Evolutionary conservation across 2,113 vertebrate genomes (phyloP).

Genomic region (Strix aluco): DNA sequence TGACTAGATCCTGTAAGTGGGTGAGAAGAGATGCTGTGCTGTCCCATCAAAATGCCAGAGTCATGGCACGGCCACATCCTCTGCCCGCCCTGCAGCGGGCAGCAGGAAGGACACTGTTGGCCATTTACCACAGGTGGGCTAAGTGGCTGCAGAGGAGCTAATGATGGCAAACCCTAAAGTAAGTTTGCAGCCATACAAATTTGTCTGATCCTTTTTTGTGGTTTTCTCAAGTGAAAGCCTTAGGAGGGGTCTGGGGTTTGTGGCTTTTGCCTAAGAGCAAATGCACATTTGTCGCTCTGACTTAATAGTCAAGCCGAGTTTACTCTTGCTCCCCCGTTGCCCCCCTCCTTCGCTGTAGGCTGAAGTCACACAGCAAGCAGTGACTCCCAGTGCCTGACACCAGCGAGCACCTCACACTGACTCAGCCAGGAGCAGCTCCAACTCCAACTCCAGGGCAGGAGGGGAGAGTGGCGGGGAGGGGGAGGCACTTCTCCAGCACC

Average conservation of each 20-base stretch:
- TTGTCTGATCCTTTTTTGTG: neutral
- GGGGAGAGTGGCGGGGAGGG: neutral
- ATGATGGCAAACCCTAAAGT: neutral
- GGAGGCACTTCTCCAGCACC: neutral
- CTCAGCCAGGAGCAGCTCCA: neutral
- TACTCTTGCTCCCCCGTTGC: neutral
- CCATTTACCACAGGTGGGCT: neutral
- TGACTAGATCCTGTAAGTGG: neutral
- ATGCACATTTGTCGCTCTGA: neutral
- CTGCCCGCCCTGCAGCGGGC: neutral
- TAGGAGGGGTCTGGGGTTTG: neutral
- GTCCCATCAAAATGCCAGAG: neutral
- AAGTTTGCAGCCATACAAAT: neutral
- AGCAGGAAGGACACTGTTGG: neutral
- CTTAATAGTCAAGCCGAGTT: neutral
- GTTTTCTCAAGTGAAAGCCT: neutral
- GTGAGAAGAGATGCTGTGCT: neutral
- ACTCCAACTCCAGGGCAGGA: neutral
- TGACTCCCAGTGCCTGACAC: slow-evolving; percentile 9
- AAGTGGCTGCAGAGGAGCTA: neutral
- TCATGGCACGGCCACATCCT: neutral
- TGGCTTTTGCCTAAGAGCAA: neutral
- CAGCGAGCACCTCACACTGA: neutral
- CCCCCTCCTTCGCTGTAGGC: neutral
- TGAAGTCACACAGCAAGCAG: slow-evolving; percentile 27